Evolutionary conservation across 2,888 invertebrate genomes (phyloP), one percentile per base, ranked within the genome.

Genomic region (Trachelus iudaicus): DNA sequence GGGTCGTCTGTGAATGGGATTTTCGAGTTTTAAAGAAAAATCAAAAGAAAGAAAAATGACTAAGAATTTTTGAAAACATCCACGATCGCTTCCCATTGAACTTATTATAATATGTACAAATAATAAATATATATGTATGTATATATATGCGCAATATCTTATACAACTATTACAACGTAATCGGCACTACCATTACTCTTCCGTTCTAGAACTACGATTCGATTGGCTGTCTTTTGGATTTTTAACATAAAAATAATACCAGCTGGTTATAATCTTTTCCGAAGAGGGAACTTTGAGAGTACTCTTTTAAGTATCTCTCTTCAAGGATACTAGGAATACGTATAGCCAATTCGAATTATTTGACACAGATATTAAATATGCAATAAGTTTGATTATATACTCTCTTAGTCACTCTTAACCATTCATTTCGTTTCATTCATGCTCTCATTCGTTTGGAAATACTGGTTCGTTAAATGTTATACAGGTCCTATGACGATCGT

Each of bases 31-130:
- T 23, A 4, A 40, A 6, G 9, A 6, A 15, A 56, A 56, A 23
- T 56, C 56, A 1, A 56, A 23, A 9, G 15, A 40, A 40, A 15
- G 23, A 23, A 40, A 9, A 40, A 9, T 23, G 0, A 56, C 6
- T 30, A 40, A 78, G 69, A 73, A 74, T 74, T 78, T 79, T 79
- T 40, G 13, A 11, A 69, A 77, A 31, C 40, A 40, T 73, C 75
- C 69, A 76, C 73, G 73, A 77, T 77, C 74, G 34, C 35, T 76
- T 69, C 74, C 33, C 34, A 35, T 76, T 40, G 73, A 73, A 82
- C 83, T 85, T 83, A 83, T 85, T 81, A 56, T 56, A 75, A 80
- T 87, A 89, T 89, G 84, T 89, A 89, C 87, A 89, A 88, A 86
- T 84, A 85, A 87, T 88, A 87, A 86, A 87, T 79, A 79, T 84